phyloP scores from a whole-genome alignment of 1,140 invertebrate genomes.

The Aporrectodea caliginosa region DNA sequence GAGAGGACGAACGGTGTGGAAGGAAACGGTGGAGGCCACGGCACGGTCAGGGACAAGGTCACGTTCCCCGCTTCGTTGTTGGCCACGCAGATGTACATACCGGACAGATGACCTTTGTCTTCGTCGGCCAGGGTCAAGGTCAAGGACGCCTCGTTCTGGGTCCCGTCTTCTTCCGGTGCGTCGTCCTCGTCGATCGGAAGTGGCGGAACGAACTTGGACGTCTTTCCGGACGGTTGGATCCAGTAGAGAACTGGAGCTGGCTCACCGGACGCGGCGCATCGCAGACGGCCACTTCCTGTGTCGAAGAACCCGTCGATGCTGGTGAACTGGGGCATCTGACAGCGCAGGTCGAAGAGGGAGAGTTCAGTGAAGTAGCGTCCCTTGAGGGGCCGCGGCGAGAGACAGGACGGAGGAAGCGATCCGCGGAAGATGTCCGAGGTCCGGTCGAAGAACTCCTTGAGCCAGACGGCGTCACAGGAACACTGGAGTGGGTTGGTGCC shows the following conservation, averaged over 20 bases:
- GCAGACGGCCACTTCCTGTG: conserved; percentile 37
- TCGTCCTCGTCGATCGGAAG: not conserved
- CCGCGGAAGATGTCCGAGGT: conserved; percentile 41
- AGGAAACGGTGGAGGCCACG: conserved; percentile 40
- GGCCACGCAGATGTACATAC: conserved; percentile 47
- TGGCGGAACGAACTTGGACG: conserved; percentile 34
- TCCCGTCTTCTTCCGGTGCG: too few relatives aligned
- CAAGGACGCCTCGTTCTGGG: conserved; percentile 9
- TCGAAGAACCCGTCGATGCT: not conserved
- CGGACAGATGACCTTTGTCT: not conserved
- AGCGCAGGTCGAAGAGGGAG: conserved; percentile 46
- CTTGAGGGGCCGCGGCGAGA: conserved; percentile 40
- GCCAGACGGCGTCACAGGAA: conserved; percentile 50
- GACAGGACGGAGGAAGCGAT: conserved; percentile 42
- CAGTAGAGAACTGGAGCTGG: conserved; percentile 49
- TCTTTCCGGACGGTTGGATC: conserved; percentile 46
- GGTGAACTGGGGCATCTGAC: conserved; percentile 23
- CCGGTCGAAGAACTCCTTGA: conserved; percentile 44
- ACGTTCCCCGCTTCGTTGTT: conserved; percentile 52
- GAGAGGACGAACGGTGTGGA: not conserved
- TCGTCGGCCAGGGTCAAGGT: not conserved
- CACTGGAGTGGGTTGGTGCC: conserved; percentile 51
- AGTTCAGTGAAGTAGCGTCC: conserved; percentile 43
- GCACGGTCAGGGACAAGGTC: conserved; percentile 48
- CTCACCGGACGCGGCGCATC: conserved; percentile 47